Evolutionary conservation across 2,888 invertebrate genomes (phyloP).

Genomic region (Malacosoma neustria): DNA sequence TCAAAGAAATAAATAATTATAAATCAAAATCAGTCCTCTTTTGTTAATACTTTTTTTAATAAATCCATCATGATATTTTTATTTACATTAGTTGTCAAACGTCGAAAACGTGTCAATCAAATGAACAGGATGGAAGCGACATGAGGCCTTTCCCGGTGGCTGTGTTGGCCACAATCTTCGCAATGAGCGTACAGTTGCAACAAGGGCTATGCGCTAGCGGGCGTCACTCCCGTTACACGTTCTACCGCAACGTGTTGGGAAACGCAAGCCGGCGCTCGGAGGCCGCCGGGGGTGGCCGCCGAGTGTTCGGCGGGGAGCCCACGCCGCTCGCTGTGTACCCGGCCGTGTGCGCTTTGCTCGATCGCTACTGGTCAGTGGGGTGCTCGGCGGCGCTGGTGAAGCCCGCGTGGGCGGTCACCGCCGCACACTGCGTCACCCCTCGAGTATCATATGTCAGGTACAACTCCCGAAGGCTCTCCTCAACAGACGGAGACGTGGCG

Average conservation of each 20-base stretch:
- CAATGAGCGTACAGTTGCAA: constrained; percentile 6
- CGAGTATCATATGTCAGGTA: constrained; percentile 42
- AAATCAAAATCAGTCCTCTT: no score
- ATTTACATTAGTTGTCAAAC: constrained; percentile 2
- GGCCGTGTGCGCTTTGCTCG: constrained; percentile 39
- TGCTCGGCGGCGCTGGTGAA: constrained; percentile 45
- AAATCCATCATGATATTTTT: no score
- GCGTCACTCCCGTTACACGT: constrained; percentile 20
- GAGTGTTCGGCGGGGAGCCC: constrained; percentile 46
- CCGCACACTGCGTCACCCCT: constrained; percentile 51
- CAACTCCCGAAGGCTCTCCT: constrained; percentile 30
- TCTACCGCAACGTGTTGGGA: constrained; percentile 28
- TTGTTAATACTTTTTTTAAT: no score
- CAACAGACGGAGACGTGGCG: constrained; percentile 25
- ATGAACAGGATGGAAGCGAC: not conserved
- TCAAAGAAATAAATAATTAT: no score
- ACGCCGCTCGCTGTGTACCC: constrained; percentile 26
- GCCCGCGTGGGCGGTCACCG: constrained; percentile 51
- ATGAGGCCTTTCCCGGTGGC: constrained; percentile 5
- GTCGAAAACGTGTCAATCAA: constrained; percentile 1
- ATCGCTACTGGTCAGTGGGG: constrained; percentile 38
- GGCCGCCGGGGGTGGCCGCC: constrained; percentile 23
- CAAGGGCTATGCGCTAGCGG: constrained; percentile 6
- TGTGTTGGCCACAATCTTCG: no score
- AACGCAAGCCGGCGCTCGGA: constrained; percentile 3